Conservation (phyloP, 1,140 invertebrate species). For the Oscheius sp. region DNA sequence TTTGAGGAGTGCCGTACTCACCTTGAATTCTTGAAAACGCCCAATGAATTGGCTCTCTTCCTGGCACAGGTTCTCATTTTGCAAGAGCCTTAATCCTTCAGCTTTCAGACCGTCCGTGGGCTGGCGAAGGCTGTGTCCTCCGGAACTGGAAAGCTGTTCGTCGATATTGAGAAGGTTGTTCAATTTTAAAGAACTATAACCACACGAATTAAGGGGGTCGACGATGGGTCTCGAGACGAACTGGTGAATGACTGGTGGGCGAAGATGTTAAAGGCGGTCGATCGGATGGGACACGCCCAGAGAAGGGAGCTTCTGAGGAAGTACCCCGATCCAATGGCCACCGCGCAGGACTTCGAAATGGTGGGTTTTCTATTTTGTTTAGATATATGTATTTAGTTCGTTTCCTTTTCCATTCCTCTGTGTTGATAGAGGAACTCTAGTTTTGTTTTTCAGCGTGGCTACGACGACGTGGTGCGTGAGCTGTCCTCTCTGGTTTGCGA, state of each 20-base stretch:
- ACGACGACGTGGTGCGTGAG: conserved; percentile 4
- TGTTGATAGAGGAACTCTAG: too few relatives aligned
- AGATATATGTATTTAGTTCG: too few relatives aligned
- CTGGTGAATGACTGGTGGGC: conserved; percentile 22
- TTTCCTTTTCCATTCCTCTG: too few relatives aligned
- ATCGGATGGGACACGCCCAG: conserved; percentile 8
- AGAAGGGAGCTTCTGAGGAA: not conserved
- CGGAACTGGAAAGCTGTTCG: conserved; percentile 4
- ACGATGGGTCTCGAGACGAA: conserved; percentile 4
- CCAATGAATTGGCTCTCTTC: not conserved
- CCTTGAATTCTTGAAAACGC: not conserved
- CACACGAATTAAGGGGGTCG: conserved; percentile 23
- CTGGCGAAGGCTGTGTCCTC: conserved; percentile 1
- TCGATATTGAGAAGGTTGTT: not conserved
- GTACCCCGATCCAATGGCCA: conserved; percentile 10
- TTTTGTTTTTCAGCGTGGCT: conserved; percentile 3
- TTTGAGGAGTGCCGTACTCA: not conserved
- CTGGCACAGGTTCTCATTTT: too few relatives aligned
- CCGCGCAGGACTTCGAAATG: not conserved
- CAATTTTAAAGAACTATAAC: too few relatives aligned
- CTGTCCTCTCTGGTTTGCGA: conserved; percentile 7
- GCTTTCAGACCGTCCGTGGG: not conserved
- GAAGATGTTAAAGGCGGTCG: conserved; percentile 22
- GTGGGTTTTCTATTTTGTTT: not conserved
- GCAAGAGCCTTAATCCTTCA: too few relatives aligned